Evolutionary conservation across 1,140 invertebrate species (phyloP).

Genomic region (Drosophila bocki): DNA sequence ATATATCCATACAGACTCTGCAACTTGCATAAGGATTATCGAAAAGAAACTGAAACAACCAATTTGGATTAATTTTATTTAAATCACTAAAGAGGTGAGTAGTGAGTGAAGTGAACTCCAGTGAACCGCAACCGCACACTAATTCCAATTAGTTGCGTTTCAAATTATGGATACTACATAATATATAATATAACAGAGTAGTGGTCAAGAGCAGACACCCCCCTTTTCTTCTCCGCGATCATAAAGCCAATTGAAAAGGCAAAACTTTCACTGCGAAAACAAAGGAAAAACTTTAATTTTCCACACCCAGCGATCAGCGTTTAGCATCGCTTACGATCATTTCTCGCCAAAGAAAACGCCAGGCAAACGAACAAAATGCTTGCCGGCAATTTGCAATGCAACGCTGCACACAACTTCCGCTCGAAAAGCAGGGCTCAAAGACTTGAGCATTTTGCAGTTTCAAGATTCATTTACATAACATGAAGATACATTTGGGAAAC

Average conservation of each 20-base stretch:
- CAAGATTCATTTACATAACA: slow-evolving; percentile 61
- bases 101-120: slow-evolving; percentile 35
- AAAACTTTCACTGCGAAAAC: slow-evolving; percentile 67
- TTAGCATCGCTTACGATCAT: slow-evolving; percentile 37
- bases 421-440: slow-evolving; percentile 19
- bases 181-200: slow-evolving; percentile 12
- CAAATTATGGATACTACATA: slow-evolving; percentile 22
- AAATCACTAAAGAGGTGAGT: slow-evolving; percentile 63
- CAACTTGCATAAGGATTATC: slow-evolving; percentile 72
- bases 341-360: slow-evolving; percentile 40
- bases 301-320: slow-evolving; percentile 25
- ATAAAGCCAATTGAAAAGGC: slow-evolving; percentile 47
- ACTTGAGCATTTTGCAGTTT: slow-evolving; percentile 12
- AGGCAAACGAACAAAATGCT: slow-evolving; percentile 11
- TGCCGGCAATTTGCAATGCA: slow-evolving; percentile 73
- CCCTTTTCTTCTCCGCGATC: neutral
- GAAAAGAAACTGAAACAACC: slow-evolving; percentile 17
- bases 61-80: slow-evolving; percentile 57
- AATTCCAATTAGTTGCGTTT: slow-evolving; percentile 25
- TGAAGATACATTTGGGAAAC: neutral
- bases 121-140: slow-evolving; percentile 19
- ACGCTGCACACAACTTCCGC: slow-evolving; percentile 75
- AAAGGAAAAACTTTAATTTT: slow-evolving; percentile 32
- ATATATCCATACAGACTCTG: slow-evolving; percentile 35
- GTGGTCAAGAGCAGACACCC: slow-evolving; percentile 11